Base-by-base conservation (phyloP, 2,113 vertebrate species). In the Cervus canadensis region DNA sequence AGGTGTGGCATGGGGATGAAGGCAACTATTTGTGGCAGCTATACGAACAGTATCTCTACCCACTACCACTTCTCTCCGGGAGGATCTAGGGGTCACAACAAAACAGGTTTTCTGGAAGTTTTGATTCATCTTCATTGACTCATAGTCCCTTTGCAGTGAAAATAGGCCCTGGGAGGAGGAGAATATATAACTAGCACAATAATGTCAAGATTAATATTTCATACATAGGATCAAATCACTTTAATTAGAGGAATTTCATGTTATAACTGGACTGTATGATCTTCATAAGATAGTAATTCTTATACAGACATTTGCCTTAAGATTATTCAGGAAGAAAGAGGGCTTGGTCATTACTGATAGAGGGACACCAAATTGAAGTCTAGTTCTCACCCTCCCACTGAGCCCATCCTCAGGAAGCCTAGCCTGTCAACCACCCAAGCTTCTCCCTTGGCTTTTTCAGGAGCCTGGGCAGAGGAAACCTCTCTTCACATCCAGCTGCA, bases 191-290 rank as follows among this genome's bases (percentile, higher is more conserved):
- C 82, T 60, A 79, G 26, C 76, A 56, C 21, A 33, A 60, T 56
- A 89, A 95, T 67, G 74, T 81, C 97, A 97, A 92, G 92, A 97
- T 88, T 94, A 96, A 16, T 74, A 85, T 92, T 98, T 94, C 84
- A 90, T 36, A 43, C 2, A 25, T 28, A 92, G 23, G 71, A 67
- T 81, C 85, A 95, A 82, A 85, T 52, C 59, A 91, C 82, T 89
- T 92, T 87, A 83, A 78, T 9, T 62, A 21, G 84, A 94, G 25
- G 54, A 90, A 96, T 85, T 97, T 85, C 25, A 25, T 28, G 11
- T 76, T 85, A 60, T 57, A n/a, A 40, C 13, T 82, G 43, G 30
- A 67, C 64, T 50, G 30, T 54, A 43, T 89, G 74, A 48, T 87
- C 87, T 88, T 95, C 28, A 30, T 56, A 67, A 90, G 64, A 81